A percentile compares a stretch with the other conserved stretches of the same genome.
Conservation (phyloP, 2,113 vertebrate species). For the Candoia aspera region DNA sequence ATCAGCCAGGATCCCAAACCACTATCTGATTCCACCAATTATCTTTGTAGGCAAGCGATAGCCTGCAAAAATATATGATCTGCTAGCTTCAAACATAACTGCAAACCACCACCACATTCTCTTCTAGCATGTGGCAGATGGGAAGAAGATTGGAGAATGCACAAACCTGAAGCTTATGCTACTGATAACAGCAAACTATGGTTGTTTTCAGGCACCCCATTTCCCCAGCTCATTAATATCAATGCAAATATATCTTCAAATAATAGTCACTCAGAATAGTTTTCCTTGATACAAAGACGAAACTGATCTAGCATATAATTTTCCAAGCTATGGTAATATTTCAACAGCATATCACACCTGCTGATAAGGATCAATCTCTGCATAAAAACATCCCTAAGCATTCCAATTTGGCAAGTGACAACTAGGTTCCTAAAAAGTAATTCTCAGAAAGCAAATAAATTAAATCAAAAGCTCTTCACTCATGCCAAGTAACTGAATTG, state of each 20-base stretch:
- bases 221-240: too few relatives aligned
- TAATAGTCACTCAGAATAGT: neutral
- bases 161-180: neutral
- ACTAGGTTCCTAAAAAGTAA: neutral
- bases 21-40: neutral
- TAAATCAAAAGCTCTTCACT: neutral
- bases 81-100: neutral
- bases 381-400: neutral
- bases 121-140: neutral
- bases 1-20: neutral
- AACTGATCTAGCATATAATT: neutral
- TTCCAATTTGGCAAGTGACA: constrained; percentile 2
- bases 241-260: neutral
- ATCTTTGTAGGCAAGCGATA: neutral
- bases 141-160: neutral
- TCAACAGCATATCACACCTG: neutral
- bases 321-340: neutral
- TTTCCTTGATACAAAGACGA: neutral
- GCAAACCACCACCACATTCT: neutral
- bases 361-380: neutral
- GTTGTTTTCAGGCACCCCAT: neutral
- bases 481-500: neutral
- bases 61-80: neutral
- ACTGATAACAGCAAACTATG: neutral
- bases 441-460: neutral